Base-by-base conservation (phyloP, 2,797 vertebrate species). In the Lemur catta region DNA sequence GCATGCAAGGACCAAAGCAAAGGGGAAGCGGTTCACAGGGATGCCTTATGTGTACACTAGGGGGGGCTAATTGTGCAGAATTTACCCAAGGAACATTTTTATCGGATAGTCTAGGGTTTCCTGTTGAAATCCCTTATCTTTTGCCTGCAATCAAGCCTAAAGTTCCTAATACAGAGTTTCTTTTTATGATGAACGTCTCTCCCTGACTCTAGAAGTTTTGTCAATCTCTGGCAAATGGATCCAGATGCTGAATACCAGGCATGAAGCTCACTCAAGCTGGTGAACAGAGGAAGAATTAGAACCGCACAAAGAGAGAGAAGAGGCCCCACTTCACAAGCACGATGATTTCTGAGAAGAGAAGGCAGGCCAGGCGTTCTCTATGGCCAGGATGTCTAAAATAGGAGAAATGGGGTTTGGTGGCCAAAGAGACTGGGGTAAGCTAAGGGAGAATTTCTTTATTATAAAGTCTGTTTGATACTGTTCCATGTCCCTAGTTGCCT, bases 21-120 rank as follows among this genome's bases (percentile, higher is more conserved):
- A 95, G 2, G 38, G 12, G n/a, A 3, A 14, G 2, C 3, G 10
- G 17, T 41, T 80, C n/a, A 26, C 18, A 12, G 13, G 30, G 14
- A 71, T 43, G 43, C 15, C 14, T 35, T 74, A 20, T 75, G n/a
- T 71, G 55, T 38, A 75, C 94, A 75, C n/a, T 43, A 9, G 17
- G 22, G 41, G 61, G 59, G 81, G 50, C 80, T 74, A 10, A 33
- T 63, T 82, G 84, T 69, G 84, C 61, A 4, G 82, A 92, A 76
- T 33, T 10, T 30, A 5, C 30, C 67, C 48, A 82, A 91, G 94
- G 6, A 43, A 15, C 0, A 17, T 71, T 52, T 84, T 81, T 24
- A 63, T 84, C 24, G 57, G 81, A 78, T 11, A 7, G 7, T n/a
- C 33, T 75, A 46, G 38, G 43, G 28, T 13, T 79, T 96, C 87